These are phyloP conservation scores for Cirrhinus mrigala DNA, from an alignment of 2,797 vertebrate genomes.

Conservation along the genomic window DNA sequence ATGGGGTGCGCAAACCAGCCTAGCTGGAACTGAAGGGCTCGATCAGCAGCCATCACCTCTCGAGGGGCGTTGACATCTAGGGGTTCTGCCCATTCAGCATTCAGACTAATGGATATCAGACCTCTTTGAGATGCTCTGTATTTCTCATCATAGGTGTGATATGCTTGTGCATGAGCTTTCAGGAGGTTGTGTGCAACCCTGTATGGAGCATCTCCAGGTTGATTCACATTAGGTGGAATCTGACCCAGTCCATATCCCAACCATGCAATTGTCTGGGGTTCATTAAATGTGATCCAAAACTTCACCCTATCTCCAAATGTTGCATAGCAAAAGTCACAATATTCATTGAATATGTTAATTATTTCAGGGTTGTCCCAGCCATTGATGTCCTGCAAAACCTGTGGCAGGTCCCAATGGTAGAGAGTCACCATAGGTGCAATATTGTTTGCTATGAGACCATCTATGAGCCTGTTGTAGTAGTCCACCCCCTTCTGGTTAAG, in stretches of 20 bases:
- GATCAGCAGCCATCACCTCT: conserved; percentile 89
- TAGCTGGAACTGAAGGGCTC: conserved; percentile 87
- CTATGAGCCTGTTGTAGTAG: conserved; percentile 90
- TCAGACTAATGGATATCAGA: conserved; percentile 84
- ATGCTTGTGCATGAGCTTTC: conserved; percentile 89
- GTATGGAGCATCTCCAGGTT: conserved; percentile 84
- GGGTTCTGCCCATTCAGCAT: conserved; percentile 87
- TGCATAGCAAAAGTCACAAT: conserved; percentile 89
- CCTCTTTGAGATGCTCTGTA: conserved; percentile 86
- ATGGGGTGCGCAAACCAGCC: conserved; percentile 97
- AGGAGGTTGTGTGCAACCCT: conserved; percentile 85
- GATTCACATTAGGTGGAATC: conserved; percentile 81
- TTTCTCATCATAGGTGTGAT: conserved; percentile 88
- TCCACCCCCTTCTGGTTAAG: conserved; percentile 86
- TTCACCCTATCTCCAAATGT: conserved; percentile 94
- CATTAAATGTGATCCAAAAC: conserved; percentile 95
- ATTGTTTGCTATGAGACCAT: conserved; percentile 80
- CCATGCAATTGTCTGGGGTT: conserved; percentile 84
- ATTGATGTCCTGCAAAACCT: conserved; percentile 85
- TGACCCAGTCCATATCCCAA: conserved; percentile 81
- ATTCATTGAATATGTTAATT: conserved; percentile 87
- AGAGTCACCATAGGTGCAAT: conserved; percentile 91
- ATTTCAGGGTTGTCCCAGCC: conserved; percentile 85
- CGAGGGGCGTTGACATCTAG: conserved; percentile 70
- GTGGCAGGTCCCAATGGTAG: conserved; percentile 93